Evolutionary conservation across 2,888 invertebrate species (phyloP), one percentile per base, ranked within the genome.

Genomic region (Lasioglossum villosulum): DNA sequence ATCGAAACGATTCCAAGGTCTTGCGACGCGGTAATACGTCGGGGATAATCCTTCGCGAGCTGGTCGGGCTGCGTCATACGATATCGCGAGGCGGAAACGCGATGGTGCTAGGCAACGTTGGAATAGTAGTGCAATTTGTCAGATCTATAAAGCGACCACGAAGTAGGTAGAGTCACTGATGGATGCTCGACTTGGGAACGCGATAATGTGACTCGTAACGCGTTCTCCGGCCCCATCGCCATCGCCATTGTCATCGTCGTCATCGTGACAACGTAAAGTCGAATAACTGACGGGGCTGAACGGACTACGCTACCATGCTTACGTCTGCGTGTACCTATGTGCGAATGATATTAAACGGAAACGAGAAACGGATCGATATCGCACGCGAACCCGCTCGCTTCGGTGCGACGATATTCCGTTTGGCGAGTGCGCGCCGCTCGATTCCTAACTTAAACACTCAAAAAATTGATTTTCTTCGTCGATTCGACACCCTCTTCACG

Each of bases 91-190:
- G 81, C 70, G 77, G 63, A 59, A 59, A 39, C 39, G 70, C 71
- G 78, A 45, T 23, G 72, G 78, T 27, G 68, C 39, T 39, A 39
- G 30, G 72, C 70, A 59, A 76, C 66, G 39, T 23, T 71, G 78
- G 84, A 84, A 80, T 78, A 82, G 80, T 83, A 72, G 83, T 52
- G 84, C 84, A 87, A 89, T 90, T 90, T 90, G 90, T 86, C 89
- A 87, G 86, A 87, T 89, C 87, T 86, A 86, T 87, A 88, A 90
- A 90, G 84, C 87, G 86, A 90, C 89, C 84, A 63, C 90, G 80
- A 86, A 83, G 83, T 87, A 84, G 87, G 81, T 83, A 74, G 75
- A 86, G 75, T 79, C 84, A 78, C 90, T 88, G 89, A 89, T 86
- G 89, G 86, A 88, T 89, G 82, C 82, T 78, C 76, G 30, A 76